phyloP scores from a whole-genome alignment of 2,797 vertebrate genomes.

The Gallirallus australis region DNA sequence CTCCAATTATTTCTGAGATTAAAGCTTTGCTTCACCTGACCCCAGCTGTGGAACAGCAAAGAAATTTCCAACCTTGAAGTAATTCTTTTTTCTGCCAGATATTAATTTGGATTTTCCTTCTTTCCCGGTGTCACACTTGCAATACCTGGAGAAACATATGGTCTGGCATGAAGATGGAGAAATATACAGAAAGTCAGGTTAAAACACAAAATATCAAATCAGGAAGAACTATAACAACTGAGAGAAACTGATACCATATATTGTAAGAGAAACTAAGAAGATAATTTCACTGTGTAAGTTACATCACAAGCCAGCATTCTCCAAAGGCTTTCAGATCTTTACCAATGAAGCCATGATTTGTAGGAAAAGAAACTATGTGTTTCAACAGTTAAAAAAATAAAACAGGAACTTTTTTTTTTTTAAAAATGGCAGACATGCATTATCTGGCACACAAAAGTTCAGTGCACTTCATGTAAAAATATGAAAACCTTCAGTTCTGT shows the following conservation, averaged over 20 bases:
- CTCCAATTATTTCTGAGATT: neutral
- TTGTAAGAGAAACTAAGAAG: neutral
- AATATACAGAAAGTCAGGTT: neutral
- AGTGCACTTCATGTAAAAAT: neutral
- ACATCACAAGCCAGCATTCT: neutral
- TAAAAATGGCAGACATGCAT: neutral
- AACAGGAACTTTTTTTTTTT: neutral
- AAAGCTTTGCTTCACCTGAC: neutral
- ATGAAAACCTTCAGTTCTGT: neutral
- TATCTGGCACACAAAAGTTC: neutral
- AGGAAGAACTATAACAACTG: neutral
- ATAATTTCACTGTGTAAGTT: neutral
- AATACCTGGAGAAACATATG: neutral
- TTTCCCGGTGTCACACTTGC: neutral
- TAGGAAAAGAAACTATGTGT: neutral
- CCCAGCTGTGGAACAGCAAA: neutral
- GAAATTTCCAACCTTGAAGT: neutral
- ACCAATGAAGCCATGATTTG: neutral
- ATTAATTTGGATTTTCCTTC: neutral
- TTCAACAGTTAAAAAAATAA: neutral
- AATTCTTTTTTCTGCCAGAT: neutral
- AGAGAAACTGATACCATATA: neutral
- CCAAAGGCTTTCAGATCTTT: neutral
- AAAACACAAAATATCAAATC: neutral
- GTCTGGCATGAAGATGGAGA: neutral